Conservation (phyloP, 2,113 vertebrate genomes). For the Toxostoma redivivum region DNA sequence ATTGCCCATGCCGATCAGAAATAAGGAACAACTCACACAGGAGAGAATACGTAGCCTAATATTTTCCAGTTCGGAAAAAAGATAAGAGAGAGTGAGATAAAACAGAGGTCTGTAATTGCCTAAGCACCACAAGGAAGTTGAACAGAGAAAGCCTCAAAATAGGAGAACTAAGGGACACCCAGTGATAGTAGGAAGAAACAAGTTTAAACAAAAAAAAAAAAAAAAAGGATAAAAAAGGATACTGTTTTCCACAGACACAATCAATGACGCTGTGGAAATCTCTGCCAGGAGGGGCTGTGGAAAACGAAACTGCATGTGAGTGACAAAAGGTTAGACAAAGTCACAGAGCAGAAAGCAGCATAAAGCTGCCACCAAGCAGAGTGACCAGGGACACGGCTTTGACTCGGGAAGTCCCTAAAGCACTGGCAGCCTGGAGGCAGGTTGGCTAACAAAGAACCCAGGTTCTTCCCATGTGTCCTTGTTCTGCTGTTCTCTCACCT, state of each 20-base stretch:
- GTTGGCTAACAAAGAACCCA: background rate
- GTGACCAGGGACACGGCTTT: accelerated
- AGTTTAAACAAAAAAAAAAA: background rate
- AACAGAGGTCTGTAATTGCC: background rate
- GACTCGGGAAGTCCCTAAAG: background rate
- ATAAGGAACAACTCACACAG: background rate
- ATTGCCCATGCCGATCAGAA: background rate
- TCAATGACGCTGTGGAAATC: background rate
- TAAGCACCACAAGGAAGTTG: background rate
- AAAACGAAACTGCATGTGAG: background rate
- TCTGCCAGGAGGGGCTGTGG: background rate
- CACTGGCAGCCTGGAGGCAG: background rate
- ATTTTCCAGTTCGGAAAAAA: constrained; percentile 6
- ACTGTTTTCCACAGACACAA: background rate
- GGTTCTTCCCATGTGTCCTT: background rate
- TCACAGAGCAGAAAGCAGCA: background rate
- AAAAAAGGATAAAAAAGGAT: background rate
- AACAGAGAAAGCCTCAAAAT: background rate
- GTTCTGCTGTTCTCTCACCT: background rate
- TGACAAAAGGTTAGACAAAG: background rate
- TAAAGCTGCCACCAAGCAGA: background rate
- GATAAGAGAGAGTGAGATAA: background rate
- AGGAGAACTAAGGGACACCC: background rate
- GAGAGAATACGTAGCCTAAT: background rate
- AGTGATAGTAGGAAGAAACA: background rate